Evolutionary conservation across 1,140 invertebrate species (phyloP), one percentile per base, ranked within the genome.

Genomic region (Araneus ventricosus): DNA sequence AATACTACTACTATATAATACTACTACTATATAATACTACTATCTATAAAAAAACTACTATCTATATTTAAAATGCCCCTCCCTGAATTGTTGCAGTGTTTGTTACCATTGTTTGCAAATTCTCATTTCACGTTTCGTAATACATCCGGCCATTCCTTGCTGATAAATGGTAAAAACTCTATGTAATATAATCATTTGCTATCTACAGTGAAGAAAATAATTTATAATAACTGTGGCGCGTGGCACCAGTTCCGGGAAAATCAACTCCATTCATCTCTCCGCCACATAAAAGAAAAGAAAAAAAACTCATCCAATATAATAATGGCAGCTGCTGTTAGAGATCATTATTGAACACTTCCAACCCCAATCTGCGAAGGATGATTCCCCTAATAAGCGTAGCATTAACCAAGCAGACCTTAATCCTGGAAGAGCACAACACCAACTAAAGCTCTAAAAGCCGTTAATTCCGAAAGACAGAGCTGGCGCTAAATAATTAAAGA

Each of bases 281-380:
- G 34, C 17, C 5, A 14, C 4, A 82, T 22, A 80, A 84, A 41
- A 57, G 41, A 88, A 37, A 39, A 45, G 37, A 52, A 2, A 57
- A 45, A 90, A 80, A 79, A 57, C n/a, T 79, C 86, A 52, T 59
- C 41, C 88, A 79, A 84, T 90, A 57, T 90, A 90, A 90, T 90
- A 90, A 90, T 90, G 27, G 88, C 88, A 90, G 88, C 67, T 90
- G 88, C 57, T 80, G 52, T 90, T 80, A 80, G 67, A 34, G 67
- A 37, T 75, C 30, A 75, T 75, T 75, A 75, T 75, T 30, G 67
- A 27, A 17, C 30, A 75, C 5, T 30, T 75, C 27, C 67, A 75
- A 75, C 67, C 30, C 27, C 67, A 75, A 75, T 75, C 67, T 34
- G 4, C 27, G 67, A 75, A 20, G 14, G 67, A 75, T 30, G 67